Percentiles rank a stretch among this genome's conserved stretches.
phyloP scores from a whole-genome alignment of 2,113 vertebrate genomes.

The Brienomyrus brachyistius region DNA sequence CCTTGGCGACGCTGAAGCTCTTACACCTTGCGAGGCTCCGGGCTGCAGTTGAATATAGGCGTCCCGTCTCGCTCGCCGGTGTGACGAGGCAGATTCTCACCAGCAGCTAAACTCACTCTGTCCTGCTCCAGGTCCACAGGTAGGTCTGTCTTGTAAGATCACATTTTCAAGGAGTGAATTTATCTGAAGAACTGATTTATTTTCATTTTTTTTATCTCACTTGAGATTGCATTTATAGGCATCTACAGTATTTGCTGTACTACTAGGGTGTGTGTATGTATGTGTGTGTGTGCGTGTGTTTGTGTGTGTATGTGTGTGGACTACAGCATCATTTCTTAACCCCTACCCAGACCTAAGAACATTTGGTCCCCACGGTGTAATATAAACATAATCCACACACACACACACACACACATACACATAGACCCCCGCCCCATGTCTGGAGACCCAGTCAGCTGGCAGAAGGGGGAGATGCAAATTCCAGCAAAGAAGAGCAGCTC shows the following conservation, averaged over 20 bases:
- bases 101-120: neutral
- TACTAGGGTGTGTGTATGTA: neutral
- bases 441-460: neutral
- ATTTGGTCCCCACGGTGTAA: too few relatives aligned
- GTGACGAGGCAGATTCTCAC: neutral
- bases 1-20: neutral
- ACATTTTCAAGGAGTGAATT: neutral
- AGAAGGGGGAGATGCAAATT: constrained; percentile 14
- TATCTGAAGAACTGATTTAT: neutral
- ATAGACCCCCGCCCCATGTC: neutral
- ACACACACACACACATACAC: neutral
- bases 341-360: too few relatives aligned
- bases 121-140: neutral
- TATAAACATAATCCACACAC: neutral
- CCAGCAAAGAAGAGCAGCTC: constrained; percentile 5
- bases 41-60: neutral
- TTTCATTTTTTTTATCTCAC: neutral
- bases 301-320: neutral
- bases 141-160: neutral
- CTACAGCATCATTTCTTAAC: too few relatives aligned
- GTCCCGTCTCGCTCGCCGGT: neutral
- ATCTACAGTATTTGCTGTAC: neutral
- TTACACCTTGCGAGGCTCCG: neutral
- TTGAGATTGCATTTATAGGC: neutral
- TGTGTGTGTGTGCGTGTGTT: neutral